These are phyloP conservation scores for Terrapene triunguis DNA, from an alignment of 2,113 vertebrate genomes.

Conservation along the genomic window DNA sequence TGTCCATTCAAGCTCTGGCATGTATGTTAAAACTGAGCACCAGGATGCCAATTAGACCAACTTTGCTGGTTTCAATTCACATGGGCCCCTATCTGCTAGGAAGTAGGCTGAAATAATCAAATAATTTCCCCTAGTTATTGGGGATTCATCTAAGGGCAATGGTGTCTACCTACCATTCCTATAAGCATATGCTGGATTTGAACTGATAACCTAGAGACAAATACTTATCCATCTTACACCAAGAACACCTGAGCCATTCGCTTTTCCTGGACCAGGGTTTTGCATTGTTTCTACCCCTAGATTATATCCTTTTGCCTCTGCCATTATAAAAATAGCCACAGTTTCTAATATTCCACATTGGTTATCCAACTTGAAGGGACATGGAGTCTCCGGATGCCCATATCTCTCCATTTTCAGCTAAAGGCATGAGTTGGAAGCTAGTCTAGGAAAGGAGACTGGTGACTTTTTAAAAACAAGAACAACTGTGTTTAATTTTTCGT, in stretches of 20 bases:
- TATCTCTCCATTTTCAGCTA: constrained; percentile 35
- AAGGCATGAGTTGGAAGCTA: constrained; percentile 11
- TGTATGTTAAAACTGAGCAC: background rate
- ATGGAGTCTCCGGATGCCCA: constrained; percentile 33
- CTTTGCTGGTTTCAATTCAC: background rate
- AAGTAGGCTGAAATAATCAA: background rate
- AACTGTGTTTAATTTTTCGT: constrained; percentile 71
- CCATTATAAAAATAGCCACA: constrained; percentile 12
- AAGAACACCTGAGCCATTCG: background rate
- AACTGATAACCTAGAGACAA: background rate
- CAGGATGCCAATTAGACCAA: background rate
- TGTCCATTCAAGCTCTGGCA: background rate
- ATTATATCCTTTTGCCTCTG: constrained; percentile 13
- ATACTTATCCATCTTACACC: background rate
- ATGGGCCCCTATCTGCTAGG: background rate
- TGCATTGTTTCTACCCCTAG: background rate
- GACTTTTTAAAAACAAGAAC: constrained; percentile 56
- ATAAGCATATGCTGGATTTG: background rate
- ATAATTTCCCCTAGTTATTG: background rate
- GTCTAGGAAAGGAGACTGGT: constrained; percentile 22
- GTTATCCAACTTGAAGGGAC: constrained; percentile 35
- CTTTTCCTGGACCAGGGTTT: background rate
- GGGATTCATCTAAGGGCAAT: background rate
- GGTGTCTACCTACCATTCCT: background rate
- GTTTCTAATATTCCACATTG: constrained; percentile 1